A percentile compares a stretch with the other conserved stretches of the same genome.
These are phyloP conservation scores for Leptopilina syphax DNA, from an alignment of 2,888 invertebrate genomes.

Conservation along the genomic window DNA sequence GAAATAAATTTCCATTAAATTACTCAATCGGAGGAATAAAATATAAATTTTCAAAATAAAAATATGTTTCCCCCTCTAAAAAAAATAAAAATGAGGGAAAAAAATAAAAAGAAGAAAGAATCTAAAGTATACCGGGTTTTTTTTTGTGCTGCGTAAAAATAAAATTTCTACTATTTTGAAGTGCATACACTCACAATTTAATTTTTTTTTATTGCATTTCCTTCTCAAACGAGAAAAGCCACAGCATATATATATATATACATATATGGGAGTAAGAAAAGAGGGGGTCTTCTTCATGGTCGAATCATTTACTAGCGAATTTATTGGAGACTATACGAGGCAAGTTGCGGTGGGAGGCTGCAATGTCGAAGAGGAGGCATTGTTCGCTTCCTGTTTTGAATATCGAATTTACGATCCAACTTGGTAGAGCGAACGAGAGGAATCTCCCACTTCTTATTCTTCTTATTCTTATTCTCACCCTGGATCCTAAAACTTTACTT, in stretches of 20 bases:
- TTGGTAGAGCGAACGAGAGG: slow-evolving; percentile 58
- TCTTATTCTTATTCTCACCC: slow-evolving; percentile 43
- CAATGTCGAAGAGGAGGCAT: slow-evolving; percentile 61
- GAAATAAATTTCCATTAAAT: too few species aligned
- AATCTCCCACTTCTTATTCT: slow-evolving; percentile 36
- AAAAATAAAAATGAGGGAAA: too few species aligned
- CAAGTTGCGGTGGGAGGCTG: slow-evolving; percentile 35
- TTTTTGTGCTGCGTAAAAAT: too few species aligned
- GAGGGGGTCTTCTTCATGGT: not conserved
- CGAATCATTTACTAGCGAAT: slow-evolving; percentile 45
- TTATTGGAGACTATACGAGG: slow-evolving; percentile 27
- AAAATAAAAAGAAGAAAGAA: too few species aligned
- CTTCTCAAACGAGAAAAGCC: not conserved
- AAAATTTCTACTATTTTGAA: too few species aligned
- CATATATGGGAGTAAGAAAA: too few species aligned
- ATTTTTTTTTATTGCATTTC: not conserved
- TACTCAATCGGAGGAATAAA: too few species aligned
- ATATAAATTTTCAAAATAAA: too few species aligned
- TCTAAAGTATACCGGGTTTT: too few species aligned
- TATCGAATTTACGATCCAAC: slow-evolving; percentile 71
- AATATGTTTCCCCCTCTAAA: too few species aligned
- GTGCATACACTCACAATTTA: too few species aligned
- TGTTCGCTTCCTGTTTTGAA: slow-evolving; percentile 72
- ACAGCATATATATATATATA: not conserved
- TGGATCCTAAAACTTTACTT: slow-evolving; percentile 64